Percentiles rank a stretch among this genome's conserved stretches.
Evolutionary conservation across 2,888 invertebrate genomes (phyloP).

Genomic region (Lissonota sp.): DNA sequence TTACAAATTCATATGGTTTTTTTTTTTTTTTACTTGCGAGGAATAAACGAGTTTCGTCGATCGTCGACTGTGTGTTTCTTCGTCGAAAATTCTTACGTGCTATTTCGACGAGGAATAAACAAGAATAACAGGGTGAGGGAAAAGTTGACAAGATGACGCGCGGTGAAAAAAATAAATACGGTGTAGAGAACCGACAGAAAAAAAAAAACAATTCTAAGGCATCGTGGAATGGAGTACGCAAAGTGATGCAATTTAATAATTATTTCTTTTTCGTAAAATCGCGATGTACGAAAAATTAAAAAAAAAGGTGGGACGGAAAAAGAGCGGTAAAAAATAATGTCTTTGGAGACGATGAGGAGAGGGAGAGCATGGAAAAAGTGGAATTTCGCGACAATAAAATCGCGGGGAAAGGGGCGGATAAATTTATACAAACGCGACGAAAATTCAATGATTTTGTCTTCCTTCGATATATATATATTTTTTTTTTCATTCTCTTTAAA

Average conservation of each 20-base stretch:
- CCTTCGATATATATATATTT: slow-evolving; percentile 28
- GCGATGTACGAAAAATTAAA: not conserved
- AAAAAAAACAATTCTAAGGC: not conserved
- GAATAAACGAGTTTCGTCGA: slow-evolving; percentile 46
- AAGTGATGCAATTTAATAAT: not conserved
- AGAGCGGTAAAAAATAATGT: slow-evolving; percentile 35
- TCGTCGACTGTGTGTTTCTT: slow-evolving; percentile 52
- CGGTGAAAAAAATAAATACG: slow-evolving; percentile 52
- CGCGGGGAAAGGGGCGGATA: slow-evolving; percentile 26
- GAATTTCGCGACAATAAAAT: slow-evolving; percentile 37
- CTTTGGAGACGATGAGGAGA: not conserved
- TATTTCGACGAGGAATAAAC: slow-evolving; percentile 58
- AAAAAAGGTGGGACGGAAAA: not conserved
- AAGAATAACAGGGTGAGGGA: slow-evolving; percentile 47
- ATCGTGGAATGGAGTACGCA: not conserved
- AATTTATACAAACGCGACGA: slow-evolving; percentile 59
- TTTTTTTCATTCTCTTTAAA: slow-evolving; percentile 30
- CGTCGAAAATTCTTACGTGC: slow-evolving; percentile 69
- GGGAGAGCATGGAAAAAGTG: no score
- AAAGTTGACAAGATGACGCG: slow-evolving; percentile 37
- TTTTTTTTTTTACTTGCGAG: slow-evolving; percentile 13
- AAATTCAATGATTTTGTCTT: slow-evolving; percentile 43
- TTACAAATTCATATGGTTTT: slow-evolving; percentile 47
- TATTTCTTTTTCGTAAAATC: not conserved
- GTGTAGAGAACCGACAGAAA: slow-evolving; percentile 25